Evolutionary conservation across 2,888 invertebrate genomes (phyloP).

Genomic region (Sphaerophoria taeniata): DNA sequence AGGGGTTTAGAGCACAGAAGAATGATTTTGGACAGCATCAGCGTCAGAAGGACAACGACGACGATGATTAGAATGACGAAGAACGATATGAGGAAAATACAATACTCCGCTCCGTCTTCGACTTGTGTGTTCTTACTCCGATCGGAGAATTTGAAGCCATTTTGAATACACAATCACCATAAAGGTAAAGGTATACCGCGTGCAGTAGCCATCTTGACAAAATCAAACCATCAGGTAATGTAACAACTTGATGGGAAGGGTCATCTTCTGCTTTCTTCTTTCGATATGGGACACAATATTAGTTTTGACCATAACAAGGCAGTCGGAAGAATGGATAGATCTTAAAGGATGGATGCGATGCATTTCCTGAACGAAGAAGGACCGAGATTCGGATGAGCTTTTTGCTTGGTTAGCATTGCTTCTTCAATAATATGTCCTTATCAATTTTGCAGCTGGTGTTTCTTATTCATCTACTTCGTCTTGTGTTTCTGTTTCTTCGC

Average conservation of each 20-base stretch:
- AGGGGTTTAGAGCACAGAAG: slow-evolving; percentile 44
- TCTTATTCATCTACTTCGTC: slow-evolving; percentile 49
- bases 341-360: slow-evolving; percentile 25
- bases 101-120: slow-evolving; percentile 52
- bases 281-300: slow-evolving; percentile 59
- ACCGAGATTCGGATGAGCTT: slow-evolving; percentile 43
- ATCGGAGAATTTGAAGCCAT: slow-evolving; percentile 17
- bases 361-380: slow-evolving; percentile 45
- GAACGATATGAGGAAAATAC: slow-evolving; percentile 54
- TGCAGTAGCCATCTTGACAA: slow-evolving; percentile 66
- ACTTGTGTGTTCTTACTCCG: slow-evolving; percentile 32
- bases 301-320: slow-evolving; percentile 57
- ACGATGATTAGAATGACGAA: slow-evolving; percentile 38
- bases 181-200: background rate
- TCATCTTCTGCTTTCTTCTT: slow-evolving; percentile 34
- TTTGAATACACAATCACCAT: slow-evolving; percentile 49
- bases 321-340: slow-evolving; percentile 32
- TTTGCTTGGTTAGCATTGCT: slow-evolving; percentile 63
- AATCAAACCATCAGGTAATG: slow-evolving; percentile 50
- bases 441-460: slow-evolving; percentile 71
- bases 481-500: slow-evolving; percentile 34
- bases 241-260: slow-evolving; percentile 24
- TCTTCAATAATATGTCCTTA: slow-evolving; percentile 63
- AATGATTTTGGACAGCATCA: slow-evolving; percentile 52
- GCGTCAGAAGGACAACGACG: slow-evolving; percentile 31